phyloP scores from a whole-genome alignment of 1,140 invertebrate species.

The Drosophila ercepeae region DNA sequence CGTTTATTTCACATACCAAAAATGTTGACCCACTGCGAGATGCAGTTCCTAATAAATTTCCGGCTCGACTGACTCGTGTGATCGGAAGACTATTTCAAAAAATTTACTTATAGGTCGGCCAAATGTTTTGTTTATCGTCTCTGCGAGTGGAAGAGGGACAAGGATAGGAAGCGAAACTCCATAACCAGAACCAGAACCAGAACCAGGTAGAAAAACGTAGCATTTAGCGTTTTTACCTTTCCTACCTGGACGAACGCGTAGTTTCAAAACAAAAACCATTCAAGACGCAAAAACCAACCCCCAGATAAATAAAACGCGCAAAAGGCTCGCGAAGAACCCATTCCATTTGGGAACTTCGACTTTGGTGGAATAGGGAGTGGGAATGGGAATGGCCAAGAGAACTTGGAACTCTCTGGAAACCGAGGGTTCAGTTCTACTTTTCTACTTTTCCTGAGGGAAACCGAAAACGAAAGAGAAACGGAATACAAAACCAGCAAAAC shows the following conservation, averaged over 20 bases:
- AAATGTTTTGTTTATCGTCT: constrained; percentile 6
- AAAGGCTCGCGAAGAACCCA: constrained; percentile 30
- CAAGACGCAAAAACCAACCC: constrained; percentile 66
- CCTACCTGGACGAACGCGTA: constrained; percentile 49
- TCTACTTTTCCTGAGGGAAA: constrained; percentile 39
- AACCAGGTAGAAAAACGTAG: constrained; percentile 55
- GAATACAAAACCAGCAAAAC: not conserved
- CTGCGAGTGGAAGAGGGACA: constrained; percentile 5
- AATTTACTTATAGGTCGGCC: constrained; percentile 6
- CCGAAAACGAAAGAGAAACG: constrained; percentile 4
- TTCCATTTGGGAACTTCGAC: constrained; percentile 4
- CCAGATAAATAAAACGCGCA: constrained; percentile 67
- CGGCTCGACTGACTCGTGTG: constrained; percentile 15
- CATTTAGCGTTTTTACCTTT: constrained; percentile 9
- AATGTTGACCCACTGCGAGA: constrained; percentile 6
- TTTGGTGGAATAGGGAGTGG: constrained; percentile 13
- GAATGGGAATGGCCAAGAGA: not conserved
- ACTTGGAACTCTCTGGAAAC: not conserved
- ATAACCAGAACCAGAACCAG: constrained; percentile 38
- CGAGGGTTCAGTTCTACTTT: constrained; percentile 3
- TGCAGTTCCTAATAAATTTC: constrained; percentile 13
- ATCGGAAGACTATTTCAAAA: constrained; percentile 5
- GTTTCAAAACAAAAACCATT: constrained; percentile 27
- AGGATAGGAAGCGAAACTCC: not conserved
- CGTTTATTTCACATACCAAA: constrained; percentile 1